A percentile compares a stretch with the other conserved stretches of the same genome.
These are phyloP conservation scores for Cremastobaeus sp. DNA, from an alignment of 2,888 invertebrate species.

Conservation along the genomic window DNA sequence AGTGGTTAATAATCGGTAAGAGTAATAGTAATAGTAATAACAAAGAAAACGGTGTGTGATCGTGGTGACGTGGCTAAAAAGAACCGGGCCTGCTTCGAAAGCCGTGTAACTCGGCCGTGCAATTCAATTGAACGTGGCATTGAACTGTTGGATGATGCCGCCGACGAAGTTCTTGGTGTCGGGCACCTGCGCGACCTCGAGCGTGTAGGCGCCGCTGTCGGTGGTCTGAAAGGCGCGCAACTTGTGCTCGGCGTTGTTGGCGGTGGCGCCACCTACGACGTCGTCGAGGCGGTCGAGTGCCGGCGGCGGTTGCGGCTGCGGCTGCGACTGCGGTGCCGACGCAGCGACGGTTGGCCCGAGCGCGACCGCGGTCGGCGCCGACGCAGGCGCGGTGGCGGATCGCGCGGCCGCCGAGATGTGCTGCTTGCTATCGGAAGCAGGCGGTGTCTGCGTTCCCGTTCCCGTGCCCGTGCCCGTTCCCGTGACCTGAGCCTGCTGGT, in stretches of 20 bases:
- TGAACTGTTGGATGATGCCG: constrained; percentile 74
- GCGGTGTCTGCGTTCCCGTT: constrained; percentile 55
- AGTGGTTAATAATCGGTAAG: no score
- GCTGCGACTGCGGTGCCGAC: constrained; percentile 49
- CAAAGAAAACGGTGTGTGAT: constrained; percentile 1
- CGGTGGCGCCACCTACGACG: constrained; percentile 39
- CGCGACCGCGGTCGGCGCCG: constrained; percentile 53
- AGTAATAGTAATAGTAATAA: not conserved
- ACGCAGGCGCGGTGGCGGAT: constrained; percentile 38
- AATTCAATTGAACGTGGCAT: constrained; percentile 75
- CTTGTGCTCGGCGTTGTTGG: constrained; percentile 64
- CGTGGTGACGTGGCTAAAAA: no score
- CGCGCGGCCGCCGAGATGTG: constrained; percentile 37
- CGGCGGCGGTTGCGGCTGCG: constrained; percentile 25
- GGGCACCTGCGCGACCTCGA: constrained; percentile 69
- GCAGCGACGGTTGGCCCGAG: constrained; percentile 50
- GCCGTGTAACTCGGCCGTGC: not conserved
- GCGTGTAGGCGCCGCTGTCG: constrained; percentile 67
- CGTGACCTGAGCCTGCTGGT: constrained; percentile 70
- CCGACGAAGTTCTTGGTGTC: constrained; percentile 73
- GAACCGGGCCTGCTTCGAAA: no score
- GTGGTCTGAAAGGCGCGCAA: constrained; percentile 70
- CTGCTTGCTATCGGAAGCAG: constrained; percentile 52
- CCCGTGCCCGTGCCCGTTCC: constrained; percentile 49
- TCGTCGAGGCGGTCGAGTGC: constrained; percentile 42